phyloP scores from a whole-genome alignment of 2,113 vertebrate genomes.

The Serinus canaria region DNA sequence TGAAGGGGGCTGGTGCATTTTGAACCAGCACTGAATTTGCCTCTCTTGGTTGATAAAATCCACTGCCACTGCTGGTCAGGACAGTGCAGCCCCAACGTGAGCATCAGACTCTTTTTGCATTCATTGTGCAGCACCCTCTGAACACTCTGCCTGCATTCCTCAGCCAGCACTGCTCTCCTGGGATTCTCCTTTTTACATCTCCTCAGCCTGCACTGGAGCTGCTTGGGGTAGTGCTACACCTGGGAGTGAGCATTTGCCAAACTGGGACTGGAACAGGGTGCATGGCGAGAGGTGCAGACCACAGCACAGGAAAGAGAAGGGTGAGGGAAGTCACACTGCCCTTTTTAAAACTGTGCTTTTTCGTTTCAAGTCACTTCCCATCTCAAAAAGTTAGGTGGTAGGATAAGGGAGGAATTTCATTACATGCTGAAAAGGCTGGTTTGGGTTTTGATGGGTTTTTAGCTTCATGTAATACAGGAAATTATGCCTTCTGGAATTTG shows the following conservation, averaged over 20 bases:
- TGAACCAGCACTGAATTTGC: not conserved
- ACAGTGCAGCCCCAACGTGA: not conserved
- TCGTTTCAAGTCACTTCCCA: not conserved
- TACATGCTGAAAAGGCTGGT: not conserved
- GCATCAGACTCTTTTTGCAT: not conserved
- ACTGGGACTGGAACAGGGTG: not conserved
- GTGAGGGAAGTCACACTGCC: not conserved
- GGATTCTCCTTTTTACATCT: not conserved
- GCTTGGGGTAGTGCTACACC: not conserved
- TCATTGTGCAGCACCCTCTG: not conserved
- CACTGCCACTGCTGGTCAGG: not conserved
- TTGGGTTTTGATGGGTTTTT: not conserved
- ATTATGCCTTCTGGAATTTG: not conserved
- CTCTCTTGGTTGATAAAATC: not conserved
- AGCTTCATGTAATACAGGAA: not conserved
- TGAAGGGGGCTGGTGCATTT: not conserved
- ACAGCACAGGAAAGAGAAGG: not conserved
- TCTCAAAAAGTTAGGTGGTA: not conserved
- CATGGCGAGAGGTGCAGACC: not conserved
- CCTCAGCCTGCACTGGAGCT: not conserved
- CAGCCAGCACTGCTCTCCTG: not conserved
- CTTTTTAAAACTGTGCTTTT: not conserved
- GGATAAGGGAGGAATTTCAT: not conserved
- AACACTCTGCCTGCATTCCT: slow-evolving; percentile 4
- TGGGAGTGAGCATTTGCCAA: not conserved